These are phyloP conservation scores for Tiphia femorata DNA, from an alignment of 2,888 invertebrate genomes.

Conservation along the genomic window DNA sequence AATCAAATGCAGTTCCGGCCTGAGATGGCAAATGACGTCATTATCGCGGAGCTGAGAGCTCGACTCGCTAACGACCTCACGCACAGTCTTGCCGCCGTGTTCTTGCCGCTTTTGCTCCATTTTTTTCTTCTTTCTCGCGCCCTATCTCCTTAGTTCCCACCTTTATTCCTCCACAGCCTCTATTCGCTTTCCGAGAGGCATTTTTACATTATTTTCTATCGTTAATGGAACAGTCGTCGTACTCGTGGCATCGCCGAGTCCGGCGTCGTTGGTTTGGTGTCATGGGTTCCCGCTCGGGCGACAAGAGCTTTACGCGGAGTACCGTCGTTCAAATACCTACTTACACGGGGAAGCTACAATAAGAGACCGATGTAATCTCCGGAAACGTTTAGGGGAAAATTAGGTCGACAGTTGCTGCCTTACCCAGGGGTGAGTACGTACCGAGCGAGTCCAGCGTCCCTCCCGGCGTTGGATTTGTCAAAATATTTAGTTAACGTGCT, in stretches of 20 bases:
- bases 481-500: conserved; percentile 61
- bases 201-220: no score
- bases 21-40: conserved; percentile 41
- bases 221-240: not conserved
- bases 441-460: conserved; percentile 12
- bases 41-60: conserved; percentile 35
- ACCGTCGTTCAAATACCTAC: no score
- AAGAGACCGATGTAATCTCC: conserved; percentile 67
- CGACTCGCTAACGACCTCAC: conserved; percentile 40
- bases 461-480: conserved; percentile 56
- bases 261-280: no score
- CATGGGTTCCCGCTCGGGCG: no score
- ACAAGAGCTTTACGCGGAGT: no score
- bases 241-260: no score
- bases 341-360: conserved; percentile 54
- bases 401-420: conserved; percentile 64
- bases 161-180: not conserved
- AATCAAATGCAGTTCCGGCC: conserved; percentile 36
- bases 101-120: no score
- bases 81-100: no score
- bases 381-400: conserved; percentile 68
- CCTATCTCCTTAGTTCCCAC: not conserved
- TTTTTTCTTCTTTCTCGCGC: conserved; percentile 21
- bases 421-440: conserved; percentile 52
- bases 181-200: not conserved